Conservation (phyloP, 2,888 invertebrate genomes). For the Hypercompe scribonia region DNA sequence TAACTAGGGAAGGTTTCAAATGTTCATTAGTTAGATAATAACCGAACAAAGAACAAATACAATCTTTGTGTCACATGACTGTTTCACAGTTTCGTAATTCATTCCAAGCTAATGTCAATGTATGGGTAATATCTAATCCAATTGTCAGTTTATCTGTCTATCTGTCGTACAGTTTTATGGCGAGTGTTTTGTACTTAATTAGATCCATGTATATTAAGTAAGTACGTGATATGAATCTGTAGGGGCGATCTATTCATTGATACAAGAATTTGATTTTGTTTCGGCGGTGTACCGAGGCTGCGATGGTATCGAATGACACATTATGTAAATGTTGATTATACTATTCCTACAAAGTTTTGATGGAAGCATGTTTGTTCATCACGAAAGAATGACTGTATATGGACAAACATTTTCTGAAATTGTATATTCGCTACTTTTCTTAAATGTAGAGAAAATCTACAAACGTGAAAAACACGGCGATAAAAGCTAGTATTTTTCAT, state of each 20-base stretch:
- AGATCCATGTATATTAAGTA: slow-evolving; percentile 51
- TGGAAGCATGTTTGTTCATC: neutral
- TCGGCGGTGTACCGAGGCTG: slow-evolving; percentile 4
- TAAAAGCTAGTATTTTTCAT: too few species aligned
- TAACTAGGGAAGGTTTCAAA: too few species aligned
- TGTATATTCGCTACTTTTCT: too few species aligned
- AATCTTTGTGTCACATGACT: neutral
- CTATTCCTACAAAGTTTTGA: neutral
- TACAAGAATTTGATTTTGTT: slow-evolving; percentile 9
- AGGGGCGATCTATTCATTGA: slow-evolving; percentile 30
- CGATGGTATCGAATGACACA: neutral
- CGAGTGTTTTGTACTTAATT: slow-evolving; percentile 48
- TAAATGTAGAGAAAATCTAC: too few species aligned
- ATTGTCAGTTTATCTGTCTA: slow-evolving; percentile 31
- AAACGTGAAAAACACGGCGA: too few species aligned
- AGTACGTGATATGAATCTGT: slow-evolving; percentile 47
- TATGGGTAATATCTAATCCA: slow-evolving; percentile 28
- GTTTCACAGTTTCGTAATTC: slow-evolving; percentile 1
- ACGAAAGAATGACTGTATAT: neutral
- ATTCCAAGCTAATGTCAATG: slow-evolving; percentile 1
- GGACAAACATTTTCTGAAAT: too few species aligned
- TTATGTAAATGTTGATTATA: neutral
- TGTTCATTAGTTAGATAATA: too few species aligned
- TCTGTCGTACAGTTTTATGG: slow-evolving; percentile 48
- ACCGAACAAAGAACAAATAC: neutral